Conservation (phyloP, 1,140 invertebrate species). For the Phymastichus coffea region DNA sequence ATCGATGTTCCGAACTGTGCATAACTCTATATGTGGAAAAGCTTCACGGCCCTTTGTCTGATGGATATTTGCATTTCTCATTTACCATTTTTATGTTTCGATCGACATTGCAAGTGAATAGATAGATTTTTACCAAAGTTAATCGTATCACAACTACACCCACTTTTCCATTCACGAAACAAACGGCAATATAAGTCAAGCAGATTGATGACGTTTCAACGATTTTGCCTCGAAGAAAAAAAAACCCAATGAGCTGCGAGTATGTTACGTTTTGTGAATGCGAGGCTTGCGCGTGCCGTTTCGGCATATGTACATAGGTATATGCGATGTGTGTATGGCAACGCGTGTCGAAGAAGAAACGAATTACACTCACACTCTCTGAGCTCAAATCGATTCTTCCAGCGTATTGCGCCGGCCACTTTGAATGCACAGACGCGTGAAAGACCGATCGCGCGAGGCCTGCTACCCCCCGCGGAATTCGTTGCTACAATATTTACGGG, state of each 20-base stretch:
- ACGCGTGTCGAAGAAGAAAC: neutral
- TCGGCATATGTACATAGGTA: too few relatives aligned
- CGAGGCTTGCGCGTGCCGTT: neutral
- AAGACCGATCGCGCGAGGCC: conserved; percentile 27
- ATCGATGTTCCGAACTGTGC: conserved; percentile 4
- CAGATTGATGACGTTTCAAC: too few relatives aligned
- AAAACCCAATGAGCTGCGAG: too few relatives aligned
- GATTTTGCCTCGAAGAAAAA: too few relatives aligned
- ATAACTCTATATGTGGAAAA: neutral
- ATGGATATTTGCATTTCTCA: too few relatives aligned
- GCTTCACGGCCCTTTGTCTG: neutral
- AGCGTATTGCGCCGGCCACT: conserved; percentile 34
- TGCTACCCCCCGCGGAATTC: conserved; percentile 32
- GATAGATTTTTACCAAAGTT: too few relatives aligned
- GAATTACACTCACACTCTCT: neutral
- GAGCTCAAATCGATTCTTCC: conserved; percentile 38
- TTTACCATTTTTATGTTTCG: too few relatives aligned
- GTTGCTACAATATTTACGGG: conserved; percentile 39
- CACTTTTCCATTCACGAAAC: too few relatives aligned
- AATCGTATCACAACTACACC: too few relatives aligned
- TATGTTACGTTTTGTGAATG: too few relatives aligned
- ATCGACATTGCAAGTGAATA: too few relatives aligned
- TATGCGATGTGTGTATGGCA: neutral
- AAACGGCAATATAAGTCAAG: too few relatives aligned
- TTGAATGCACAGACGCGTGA: conserved; percentile 32